phyloP scores from a whole-genome alignment of 2,113 vertebrate genomes.

The Gulo gulo region DNA sequence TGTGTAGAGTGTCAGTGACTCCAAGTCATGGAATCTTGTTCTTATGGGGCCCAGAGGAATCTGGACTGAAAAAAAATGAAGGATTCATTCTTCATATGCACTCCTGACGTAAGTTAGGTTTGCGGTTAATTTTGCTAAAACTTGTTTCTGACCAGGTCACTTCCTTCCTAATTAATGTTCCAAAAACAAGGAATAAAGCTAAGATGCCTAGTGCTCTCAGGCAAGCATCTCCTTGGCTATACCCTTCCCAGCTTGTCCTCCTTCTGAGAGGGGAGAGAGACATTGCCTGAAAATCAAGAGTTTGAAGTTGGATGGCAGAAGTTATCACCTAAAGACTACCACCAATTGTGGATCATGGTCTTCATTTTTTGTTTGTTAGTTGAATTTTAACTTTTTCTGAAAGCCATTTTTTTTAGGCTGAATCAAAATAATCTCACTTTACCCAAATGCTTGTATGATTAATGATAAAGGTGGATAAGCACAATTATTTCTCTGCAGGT shows the following conservation, averaged over 20 bases:
- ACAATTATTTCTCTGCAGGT: background rate
- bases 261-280: background rate
- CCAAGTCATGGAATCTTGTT: background rate
- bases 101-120: too few relatives aligned
- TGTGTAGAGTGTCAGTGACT: background rate
- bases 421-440: background rate
- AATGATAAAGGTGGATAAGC: too few relatives aligned
- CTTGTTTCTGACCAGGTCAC: background rate
- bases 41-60: too few relatives aligned
- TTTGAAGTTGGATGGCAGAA: background rate
- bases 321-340: background rate
- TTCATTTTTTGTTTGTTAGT: background rate
- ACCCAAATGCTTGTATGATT: background rate
- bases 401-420: background rate
- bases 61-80: background rate
- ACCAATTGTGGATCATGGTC: background rate
- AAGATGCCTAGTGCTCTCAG: background rate
- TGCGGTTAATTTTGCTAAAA: background rate
- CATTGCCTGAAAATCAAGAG: background rate
- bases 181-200: background rate
- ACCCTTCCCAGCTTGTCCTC: background rate
- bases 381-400: background rate
- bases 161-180: background rate
- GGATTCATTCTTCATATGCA: background rate
- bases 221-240: background rate